phyloP scores from a whole-genome alignment of 2,888 invertebrate species.

The Catocala nupta region DNA sequence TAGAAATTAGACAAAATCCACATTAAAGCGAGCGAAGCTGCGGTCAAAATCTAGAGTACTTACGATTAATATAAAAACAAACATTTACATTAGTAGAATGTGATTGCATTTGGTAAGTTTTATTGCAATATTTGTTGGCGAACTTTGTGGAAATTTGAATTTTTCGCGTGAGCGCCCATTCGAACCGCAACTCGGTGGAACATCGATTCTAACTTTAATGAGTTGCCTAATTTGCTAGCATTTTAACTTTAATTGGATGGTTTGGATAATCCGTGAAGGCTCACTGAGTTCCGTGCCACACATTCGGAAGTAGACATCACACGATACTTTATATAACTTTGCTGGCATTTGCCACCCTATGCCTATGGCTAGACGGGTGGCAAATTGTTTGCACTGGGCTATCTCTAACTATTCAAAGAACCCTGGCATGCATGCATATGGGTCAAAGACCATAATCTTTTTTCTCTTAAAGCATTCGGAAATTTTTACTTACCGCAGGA shows the following conservation, averaged over 20 bases:
- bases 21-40: too few relatives aligned
- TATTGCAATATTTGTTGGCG: conserved; percentile 22
- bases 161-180: conserved; percentile 35
- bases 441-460: too few relatives aligned
- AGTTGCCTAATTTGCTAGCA: conserved; percentile 30
- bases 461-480: too few relatives aligned
- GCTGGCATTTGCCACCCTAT: too few relatives aligned
- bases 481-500: too few relatives aligned
- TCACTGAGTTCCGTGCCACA: not conserved
- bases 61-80: not conserved
- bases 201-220: conserved; percentile 34
- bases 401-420: too few relatives aligned
- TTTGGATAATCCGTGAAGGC: conserved; percentile 7
- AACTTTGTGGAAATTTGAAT: conserved; percentile 16
- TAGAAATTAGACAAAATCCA: too few relatives aligned
- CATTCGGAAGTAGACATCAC: too few relatives aligned
- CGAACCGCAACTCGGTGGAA: conserved; percentile 18
- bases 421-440: too few relatives aligned
- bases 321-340: too few relatives aligned
- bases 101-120: conserved; percentile 29
- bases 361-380: too few relatives aligned
- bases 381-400: too few relatives aligned
- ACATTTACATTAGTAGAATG: not conserved
- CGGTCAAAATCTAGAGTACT: not conserved
- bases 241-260: conserved; percentile 33